A percentile compares a stretch with the other conserved stretches of the same genome.
Conservation (phyloP, 2,888 invertebrate genomes). For the Odiellus spinosus region DNA sequence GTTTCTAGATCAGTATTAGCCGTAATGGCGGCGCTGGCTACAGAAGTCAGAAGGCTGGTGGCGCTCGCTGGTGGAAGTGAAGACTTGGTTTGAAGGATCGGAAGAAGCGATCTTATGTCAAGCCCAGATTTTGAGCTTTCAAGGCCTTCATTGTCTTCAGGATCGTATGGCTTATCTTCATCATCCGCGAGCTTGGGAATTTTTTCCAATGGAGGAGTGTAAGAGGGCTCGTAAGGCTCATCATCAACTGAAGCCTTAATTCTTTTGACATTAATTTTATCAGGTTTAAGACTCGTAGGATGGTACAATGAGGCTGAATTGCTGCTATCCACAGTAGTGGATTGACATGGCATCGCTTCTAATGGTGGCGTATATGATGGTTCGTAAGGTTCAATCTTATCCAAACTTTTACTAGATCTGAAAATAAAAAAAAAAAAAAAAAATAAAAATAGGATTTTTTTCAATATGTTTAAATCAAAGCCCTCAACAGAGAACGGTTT, state of each 20-base stretch:
- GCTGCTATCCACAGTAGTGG: not conserved
- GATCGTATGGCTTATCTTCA: conserved; percentile 13
- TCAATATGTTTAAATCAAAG: too few species aligned
- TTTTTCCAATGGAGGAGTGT: conserved; percentile 7
- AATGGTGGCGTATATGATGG: conserved; percentile 10
- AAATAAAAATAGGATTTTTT: too few species aligned
- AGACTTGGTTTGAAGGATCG: too few species aligned
- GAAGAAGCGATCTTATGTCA: too few species aligned
- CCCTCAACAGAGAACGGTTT: too few species aligned
- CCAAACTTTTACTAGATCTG: conserved; percentile 2
- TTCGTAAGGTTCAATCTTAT: not conserved
- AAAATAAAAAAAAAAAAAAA: not conserved
- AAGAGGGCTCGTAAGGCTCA: conserved; percentile 7
- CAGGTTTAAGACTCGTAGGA: not conserved
- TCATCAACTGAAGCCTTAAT: not conserved
- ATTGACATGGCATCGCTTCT: conserved; percentile 9
- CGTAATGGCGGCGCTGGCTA: too few species aligned
- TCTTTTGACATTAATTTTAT: not conserved
- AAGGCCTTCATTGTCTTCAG: conserved; percentile 5
- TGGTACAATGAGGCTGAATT: not conserved
- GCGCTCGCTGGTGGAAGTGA: too few species aligned
- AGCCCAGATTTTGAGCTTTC: too few species aligned
- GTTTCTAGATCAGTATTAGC: too few species aligned
- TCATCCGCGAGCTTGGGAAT: conserved; percentile 5
- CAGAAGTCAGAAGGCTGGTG: too few species aligned